Evolutionary conservation across 2,797 vertebrate genomes (phyloP).

Genomic region (Numenius phaeopus): DNA sequence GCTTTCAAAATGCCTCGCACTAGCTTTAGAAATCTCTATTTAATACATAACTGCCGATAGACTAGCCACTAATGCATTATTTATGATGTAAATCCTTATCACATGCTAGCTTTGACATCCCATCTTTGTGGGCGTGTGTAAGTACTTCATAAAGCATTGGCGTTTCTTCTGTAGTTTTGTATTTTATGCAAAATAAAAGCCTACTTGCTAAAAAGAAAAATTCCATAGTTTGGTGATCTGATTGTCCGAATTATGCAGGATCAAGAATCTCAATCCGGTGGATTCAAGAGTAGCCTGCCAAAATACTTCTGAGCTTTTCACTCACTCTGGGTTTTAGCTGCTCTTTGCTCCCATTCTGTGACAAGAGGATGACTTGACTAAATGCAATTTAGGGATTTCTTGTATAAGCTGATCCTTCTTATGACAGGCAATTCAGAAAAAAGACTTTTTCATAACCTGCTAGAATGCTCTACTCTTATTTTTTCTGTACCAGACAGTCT

Average conservation of each 20-base stretch:
- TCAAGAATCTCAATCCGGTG: not conserved
- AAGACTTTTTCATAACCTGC: not conserved
- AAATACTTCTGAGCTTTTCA: constrained; percentile 19
- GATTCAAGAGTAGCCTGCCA: not conserved
- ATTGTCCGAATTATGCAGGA: not conserved
- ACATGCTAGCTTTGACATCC: not conserved
- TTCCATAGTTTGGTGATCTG: not conserved
- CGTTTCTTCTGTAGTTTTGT: not conserved
- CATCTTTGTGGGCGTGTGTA: not conserved
- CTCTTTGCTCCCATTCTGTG: not conserved
- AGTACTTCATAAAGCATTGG: not conserved
- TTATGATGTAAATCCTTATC: constrained; percentile 16
- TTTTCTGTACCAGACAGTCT: not conserved
- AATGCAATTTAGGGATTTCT: not conserved
- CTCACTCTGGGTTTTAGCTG: not conserved
- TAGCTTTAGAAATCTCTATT: not conserved
- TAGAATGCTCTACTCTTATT: not conserved
- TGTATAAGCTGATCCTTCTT: constrained; percentile 8
- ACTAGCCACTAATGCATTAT: not conserved
- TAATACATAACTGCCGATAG: not conserved
- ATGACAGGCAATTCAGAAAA: not conserved
- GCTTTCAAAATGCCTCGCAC: not conserved
- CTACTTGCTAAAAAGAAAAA: not conserved
- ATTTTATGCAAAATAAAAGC: not conserved
- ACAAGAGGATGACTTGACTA: constrained; percentile 6